Conservation (phyloP, 2,113 vertebrate species). For the Glaucomys volans region DNA sequence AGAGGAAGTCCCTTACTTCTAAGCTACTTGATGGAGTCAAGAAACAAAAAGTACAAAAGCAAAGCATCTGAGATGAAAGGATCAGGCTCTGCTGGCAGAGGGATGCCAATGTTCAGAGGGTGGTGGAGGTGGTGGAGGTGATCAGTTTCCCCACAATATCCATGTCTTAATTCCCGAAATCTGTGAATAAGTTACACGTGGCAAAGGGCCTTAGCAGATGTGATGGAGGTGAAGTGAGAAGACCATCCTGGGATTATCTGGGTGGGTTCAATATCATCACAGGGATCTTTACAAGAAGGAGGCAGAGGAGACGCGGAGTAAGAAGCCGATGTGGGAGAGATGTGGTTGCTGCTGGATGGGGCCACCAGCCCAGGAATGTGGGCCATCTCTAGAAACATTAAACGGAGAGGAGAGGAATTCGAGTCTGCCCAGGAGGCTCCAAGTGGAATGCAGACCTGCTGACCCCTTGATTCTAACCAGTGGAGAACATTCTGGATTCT, state of each 20-base stretch:
- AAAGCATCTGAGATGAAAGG: not conserved
- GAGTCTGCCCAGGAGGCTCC: not conserved
- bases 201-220: not conserved
- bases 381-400: no score
- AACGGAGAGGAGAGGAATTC: not conserved
- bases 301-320: no score
- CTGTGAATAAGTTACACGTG: not conserved
- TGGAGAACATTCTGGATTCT: not conserved
- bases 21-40: not conserved
- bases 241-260: not conserved
- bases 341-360: not conserved
- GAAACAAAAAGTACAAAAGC: not conserved
- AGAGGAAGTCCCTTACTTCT: not conserved
- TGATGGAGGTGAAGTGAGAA: not conserved
- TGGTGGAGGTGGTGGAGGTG: rapidly evolving
- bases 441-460: not conserved
- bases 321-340: no score
- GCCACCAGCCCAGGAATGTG: not conserved
- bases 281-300: not conserved
- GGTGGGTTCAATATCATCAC: not conserved
- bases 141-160: not conserved
- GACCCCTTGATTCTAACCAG: not conserved
- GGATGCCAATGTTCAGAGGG: not conserved
- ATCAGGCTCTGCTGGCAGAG: rapidly evolving
- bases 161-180: not conserved